phyloP scores from a whole-genome alignment of 2,888 invertebrate genomes.

The Zygothrica quintamaculata region DNA sequence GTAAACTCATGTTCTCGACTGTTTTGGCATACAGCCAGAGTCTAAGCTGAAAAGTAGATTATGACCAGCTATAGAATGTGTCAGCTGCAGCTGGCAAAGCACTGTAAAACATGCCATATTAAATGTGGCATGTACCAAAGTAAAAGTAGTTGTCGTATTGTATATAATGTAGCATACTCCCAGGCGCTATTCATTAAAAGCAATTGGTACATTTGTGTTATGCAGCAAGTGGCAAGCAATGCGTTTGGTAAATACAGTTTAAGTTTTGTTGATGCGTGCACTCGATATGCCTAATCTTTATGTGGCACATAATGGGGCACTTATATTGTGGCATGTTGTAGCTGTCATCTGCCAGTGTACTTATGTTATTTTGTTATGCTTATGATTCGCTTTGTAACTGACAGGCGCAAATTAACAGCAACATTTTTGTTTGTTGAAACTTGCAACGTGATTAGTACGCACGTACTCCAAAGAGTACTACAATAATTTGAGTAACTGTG shows the following conservation, averaged over 20 bases:
- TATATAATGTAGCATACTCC: neutral
- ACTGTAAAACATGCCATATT: conserved; percentile 35
- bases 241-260: neutral
- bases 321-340: conserved; percentile 9
- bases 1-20: too few relatives aligned
- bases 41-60: conserved; percentile 31
- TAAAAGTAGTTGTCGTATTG: neutral
- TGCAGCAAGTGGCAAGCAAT: conserved; percentile 6
- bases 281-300: conserved; percentile 10
- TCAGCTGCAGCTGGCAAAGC: neutral
- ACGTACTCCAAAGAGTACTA: conserved; percentile 60
- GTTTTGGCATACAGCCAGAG: too few relatives aligned
- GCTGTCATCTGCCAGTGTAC: neutral
- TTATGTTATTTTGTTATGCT: neutral
- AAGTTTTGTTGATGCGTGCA: conserved; percentile 19
- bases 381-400: conserved; percentile 9
- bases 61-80: neutral
- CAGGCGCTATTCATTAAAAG: neutral
- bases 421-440: conserved; percentile 27
- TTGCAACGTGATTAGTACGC: conserved; percentile 54
- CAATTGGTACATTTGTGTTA: neutral
- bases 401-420: conserved; percentile 30
- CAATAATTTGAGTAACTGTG: conserved; percentile 41
- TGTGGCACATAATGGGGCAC: conserved; percentile 23
- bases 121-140: neutral